Evolutionary conservation across 2,797 vertebrate genomes (phyloP).

Genomic region (Fundulus diaphanus): DNA sequence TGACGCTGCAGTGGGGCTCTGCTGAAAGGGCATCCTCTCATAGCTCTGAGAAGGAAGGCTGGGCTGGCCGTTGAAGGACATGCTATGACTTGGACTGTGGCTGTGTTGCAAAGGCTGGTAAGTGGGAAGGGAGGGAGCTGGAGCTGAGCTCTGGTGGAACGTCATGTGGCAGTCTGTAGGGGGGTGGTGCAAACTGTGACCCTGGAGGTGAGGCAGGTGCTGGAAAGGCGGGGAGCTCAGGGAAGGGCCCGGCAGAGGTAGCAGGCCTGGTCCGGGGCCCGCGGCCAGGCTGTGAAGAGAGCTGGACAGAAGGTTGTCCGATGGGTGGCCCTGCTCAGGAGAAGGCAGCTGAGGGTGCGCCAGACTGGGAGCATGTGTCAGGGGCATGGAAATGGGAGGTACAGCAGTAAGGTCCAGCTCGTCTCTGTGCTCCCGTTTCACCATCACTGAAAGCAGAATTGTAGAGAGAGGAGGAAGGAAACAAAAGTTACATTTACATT

Average conservation of each 20-base stretch:
- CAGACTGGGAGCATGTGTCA: slow-evolving; percentile 79
- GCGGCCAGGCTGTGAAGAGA: slow-evolving; percentile 88
- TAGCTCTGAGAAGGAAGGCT: slow-evolving; percentile 90
- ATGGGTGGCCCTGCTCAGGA: slow-evolving; percentile 87
- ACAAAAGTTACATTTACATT: slow-evolving; percentile 5
- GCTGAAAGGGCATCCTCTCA: slow-evolving; percentile 88
- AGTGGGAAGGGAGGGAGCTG: slow-evolving; percentile 83
- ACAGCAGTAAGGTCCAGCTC: slow-evolving; percentile 88
- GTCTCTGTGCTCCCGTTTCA: slow-evolving; percentile 95
- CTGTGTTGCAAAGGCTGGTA: slow-evolving; percentile 87
- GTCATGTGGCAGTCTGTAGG: slow-evolving; percentile 91
- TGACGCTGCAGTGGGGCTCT: slow-evolving; percentile 81
- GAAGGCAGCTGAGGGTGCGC: slow-evolving; percentile 89
- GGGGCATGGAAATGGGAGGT: slow-evolving; percentile 83
- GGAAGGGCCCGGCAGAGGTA: slow-evolving; percentile 79
- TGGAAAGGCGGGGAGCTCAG: slow-evolving; percentile 88
- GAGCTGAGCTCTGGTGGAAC: slow-evolving; percentile 87
- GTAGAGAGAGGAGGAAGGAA: slow-evolving; percentile 13
- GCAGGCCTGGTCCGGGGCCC: slow-evolving; percentile 86
- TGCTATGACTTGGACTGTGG: slow-evolving; percentile 61
- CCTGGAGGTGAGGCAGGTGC: slow-evolving; percentile 90
- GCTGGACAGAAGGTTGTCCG: slow-evolving; percentile 87
- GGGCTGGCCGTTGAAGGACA: slow-evolving; percentile 90
- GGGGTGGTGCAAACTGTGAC: slow-evolving; percentile 85
- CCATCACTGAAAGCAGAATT: slow-evolving; percentile 83